Percentiles rank a stretch among this genome's conserved stretches.
phyloP scores from a whole-genome alignment of 2,888 invertebrate species.

The Lycophotia porphyrea region DNA sequence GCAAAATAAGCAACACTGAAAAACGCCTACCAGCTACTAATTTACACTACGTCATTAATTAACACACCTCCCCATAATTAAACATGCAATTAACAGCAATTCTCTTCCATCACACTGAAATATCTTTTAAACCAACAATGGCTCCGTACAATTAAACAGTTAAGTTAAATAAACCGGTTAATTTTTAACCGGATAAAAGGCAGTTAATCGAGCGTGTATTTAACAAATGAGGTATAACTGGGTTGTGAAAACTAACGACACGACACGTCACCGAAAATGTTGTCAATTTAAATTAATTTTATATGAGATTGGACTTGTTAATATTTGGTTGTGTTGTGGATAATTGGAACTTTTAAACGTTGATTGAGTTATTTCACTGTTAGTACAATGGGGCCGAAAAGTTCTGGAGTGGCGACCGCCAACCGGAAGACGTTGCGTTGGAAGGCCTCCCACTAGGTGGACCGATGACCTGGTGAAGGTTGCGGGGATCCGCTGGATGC shows the following conservation, averaged over 20 bases:
- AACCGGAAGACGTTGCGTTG: no score
- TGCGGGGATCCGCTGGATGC: no score
- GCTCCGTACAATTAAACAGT: conserved; percentile 51
- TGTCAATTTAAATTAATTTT: conserved; percentile 48
- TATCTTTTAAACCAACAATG: conserved; percentile 45
- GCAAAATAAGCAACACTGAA: not conserved
- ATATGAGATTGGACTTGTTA: conserved; percentile 43
- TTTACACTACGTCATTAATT: conserved; percentile 12
- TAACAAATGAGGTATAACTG: conserved; percentile 53
- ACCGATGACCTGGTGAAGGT: no score
- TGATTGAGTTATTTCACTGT: not conserved
- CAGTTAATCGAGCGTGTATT: conserved; percentile 40
- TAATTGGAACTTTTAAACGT: conserved; percentile 10
- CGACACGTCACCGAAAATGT: conserved; percentile 41
- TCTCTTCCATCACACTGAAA: conserved; percentile 35
- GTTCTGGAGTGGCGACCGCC: no score
- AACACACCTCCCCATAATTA: conserved; percentile 21
- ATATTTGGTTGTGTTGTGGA: conserved; percentile 22
- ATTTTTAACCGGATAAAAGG: conserved; percentile 47
- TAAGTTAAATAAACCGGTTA: conserved; percentile 36
- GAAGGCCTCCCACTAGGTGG: no score
- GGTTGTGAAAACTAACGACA: conserved; percentile 44
- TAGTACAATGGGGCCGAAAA: no score
- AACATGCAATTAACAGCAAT: conserved; percentile 41
- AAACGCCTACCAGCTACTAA: not conserved